Evolutionary conservation across 2,113 vertebrate genomes (phyloP).

Genomic region (Herpetotheres cachinnans): DNA sequence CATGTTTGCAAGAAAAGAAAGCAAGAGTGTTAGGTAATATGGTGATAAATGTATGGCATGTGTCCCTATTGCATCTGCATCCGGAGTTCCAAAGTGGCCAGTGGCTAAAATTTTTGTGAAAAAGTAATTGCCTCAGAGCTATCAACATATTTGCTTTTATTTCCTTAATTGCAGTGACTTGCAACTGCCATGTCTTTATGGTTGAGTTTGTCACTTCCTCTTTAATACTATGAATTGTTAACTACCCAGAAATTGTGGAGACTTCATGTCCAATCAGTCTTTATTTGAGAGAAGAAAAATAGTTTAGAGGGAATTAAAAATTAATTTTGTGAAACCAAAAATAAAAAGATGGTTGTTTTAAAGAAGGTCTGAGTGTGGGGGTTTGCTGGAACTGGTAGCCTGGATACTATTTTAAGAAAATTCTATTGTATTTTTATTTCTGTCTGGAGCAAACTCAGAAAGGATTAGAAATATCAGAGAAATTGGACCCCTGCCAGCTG

Average conservation of each 20-base stretch:
- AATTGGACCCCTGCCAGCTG: neutral
- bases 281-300: neutral
- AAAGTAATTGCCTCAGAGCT: neutral
- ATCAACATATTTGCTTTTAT: neutral
- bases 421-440: slow-evolving; percentile 18
- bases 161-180: neutral
- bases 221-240: neutral
- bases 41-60: neutral
- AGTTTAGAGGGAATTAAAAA: neutral
- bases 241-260: neutral
- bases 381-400: neutral
- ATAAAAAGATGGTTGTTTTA: neutral
- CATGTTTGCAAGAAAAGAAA: neutral
- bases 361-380: neutral
- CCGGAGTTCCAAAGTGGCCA: neutral
- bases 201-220: neutral
- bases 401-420: neutral
- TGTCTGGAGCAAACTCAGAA: neutral
- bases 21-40: neutral
- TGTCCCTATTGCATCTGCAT: neutral
- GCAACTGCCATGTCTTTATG: neutral
- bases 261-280: neutral
- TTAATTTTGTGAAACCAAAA: neutral
- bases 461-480: slow-evolving; percentile 1
- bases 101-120: neutral